Percentiles rank a stretch among this genome's conserved stretches.
Conservation (phyloP, 2,888 invertebrate species). For the Erpobdella octoculata region DNA sequence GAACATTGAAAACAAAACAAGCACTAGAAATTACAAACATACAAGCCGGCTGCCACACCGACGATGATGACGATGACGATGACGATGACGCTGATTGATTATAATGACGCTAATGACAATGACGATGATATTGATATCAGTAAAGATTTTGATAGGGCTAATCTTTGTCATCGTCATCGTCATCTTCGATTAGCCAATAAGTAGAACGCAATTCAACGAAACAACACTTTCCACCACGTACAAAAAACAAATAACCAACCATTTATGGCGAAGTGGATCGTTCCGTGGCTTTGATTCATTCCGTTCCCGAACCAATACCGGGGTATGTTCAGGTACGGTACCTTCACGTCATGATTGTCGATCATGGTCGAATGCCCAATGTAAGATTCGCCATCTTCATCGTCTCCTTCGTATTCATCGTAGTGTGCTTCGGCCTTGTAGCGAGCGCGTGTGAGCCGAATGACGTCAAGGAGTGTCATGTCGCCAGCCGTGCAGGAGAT, state of each 20-base stretch:
- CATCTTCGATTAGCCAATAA: not conserved
- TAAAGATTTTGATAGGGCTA: not conserved
- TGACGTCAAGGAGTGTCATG: not conserved
- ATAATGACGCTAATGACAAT: not conserved
- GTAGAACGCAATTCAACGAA: not conserved
- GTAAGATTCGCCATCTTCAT: too few species aligned
- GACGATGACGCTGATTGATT: not conserved
- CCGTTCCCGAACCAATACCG: not conserved
- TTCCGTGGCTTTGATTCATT: not conserved
- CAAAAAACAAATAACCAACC: not conserved
- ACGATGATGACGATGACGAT: too few species aligned
- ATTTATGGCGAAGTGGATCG: not conserved
- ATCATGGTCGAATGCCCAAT: too few species aligned
- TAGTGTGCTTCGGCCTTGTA: not conserved
- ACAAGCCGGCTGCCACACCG: too few species aligned
- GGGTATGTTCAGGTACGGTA: not conserved
- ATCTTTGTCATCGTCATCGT: not conserved
- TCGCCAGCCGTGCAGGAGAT: not conserved
- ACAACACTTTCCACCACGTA: not conserved
- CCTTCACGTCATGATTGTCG: conserved; percentile 1
- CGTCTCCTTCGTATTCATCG: not conserved
- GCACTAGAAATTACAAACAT: too few species aligned
- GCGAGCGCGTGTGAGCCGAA: not conserved
- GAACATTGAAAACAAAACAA: too few species aligned
- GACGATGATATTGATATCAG: not conserved